Evolutionary conservation across 2,888 invertebrate genomes (phyloP).

Genomic region (Drosophila limbata): DNA sequence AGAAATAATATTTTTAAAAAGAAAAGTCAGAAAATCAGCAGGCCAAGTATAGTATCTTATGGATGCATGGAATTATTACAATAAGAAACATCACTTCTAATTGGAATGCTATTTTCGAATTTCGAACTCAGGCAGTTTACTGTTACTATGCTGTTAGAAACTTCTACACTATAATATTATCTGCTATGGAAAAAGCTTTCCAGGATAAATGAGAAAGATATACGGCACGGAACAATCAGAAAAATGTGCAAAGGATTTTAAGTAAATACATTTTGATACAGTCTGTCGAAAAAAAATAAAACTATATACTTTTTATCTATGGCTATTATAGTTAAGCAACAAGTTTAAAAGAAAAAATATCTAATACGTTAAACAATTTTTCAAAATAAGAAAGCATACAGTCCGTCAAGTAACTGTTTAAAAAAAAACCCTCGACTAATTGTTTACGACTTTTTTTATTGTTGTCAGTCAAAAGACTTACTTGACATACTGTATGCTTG

Average conservation of each 20-base stretch:
- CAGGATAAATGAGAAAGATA: background rate
- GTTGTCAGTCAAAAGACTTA: too few relatives aligned
- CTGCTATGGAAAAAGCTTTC: background rate
- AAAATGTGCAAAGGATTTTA: background rate
- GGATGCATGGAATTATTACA: background rate
- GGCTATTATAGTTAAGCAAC: too few relatives aligned
- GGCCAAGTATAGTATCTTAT: too few relatives aligned
- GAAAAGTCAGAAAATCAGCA: background rate
- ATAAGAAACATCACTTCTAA: background rate
- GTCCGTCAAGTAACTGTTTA: too few relatives aligned
- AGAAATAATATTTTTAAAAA: background rate
- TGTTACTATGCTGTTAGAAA: background rate
- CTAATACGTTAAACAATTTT: too few relatives aligned
- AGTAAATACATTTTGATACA: constrained; percentile 1
- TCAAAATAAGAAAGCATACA: too few relatives aligned
- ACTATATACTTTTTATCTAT: background rate
- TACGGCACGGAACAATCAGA: background rate
- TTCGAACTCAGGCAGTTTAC: background rate
- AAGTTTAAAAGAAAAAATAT: too few relatives aligned
- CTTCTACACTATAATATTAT: background rate
- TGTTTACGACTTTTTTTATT: too few relatives aligned
- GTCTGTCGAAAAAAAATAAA: background rate
- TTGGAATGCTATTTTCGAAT: background rate
- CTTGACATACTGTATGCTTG: background rate
- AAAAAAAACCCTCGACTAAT: too few relatives aligned